phyloP scores from a whole-genome alignment of 2,797 vertebrate species.

The Urophycis tenuis region DNA sequence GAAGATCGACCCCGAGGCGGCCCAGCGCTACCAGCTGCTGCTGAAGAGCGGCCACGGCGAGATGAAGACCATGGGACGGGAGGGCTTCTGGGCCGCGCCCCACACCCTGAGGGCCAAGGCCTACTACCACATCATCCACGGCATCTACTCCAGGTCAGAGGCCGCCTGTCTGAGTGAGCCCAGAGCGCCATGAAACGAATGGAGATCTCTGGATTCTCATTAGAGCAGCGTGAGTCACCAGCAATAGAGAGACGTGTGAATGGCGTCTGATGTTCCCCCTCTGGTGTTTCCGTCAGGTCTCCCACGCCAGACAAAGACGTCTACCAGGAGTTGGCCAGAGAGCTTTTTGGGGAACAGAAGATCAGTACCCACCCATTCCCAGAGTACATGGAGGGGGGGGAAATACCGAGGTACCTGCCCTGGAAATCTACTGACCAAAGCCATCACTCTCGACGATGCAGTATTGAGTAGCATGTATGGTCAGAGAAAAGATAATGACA shows the following conservation, averaged over 20 bases:
- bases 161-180: neutral
- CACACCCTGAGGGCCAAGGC: constrained; percentile 72
- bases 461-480: neutral
- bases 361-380: constrained; percentile 72
- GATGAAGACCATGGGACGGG: constrained; percentile 75
- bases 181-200: neutral
- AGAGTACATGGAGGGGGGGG: constrained; percentile 75
- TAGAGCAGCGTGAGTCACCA: neutral
- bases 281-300: constrained; percentile 37
- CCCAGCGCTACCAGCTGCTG: constrained; percentile 51
- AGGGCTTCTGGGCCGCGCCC: constrained; percentile 74
- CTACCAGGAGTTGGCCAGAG: constrained; percentile 62
- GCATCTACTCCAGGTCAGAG: constrained; percentile 62
- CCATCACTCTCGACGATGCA: neutral
- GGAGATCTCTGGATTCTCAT: neutral
- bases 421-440: neutral
- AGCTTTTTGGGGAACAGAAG: constrained; percentile 70
- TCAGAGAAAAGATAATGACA: neutral
- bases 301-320: constrained; percentile 63
- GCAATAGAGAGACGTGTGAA: neutral
- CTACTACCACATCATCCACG: constrained; percentile 77
- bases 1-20: constrained; percentile 65
- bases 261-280: too few species aligned
- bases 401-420: constrained; percentile 74
- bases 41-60: constrained; percentile 60